Conservation (phyloP, 1,140 invertebrate genomes). For the Meloidogyne floridensis region DNA sequence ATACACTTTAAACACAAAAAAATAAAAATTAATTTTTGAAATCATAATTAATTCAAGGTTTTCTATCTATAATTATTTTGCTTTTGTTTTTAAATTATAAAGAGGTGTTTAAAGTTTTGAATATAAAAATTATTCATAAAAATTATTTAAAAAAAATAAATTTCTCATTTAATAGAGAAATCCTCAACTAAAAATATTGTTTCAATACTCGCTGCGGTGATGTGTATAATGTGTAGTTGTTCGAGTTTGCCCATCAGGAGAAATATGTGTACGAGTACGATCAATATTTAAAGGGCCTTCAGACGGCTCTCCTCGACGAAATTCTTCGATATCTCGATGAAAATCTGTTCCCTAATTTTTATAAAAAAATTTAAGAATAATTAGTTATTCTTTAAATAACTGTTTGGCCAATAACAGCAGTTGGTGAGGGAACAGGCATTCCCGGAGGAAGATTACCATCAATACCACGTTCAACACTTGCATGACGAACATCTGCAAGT, state of each 20-base stretch:
- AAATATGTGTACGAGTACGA: slow-evolving; percentile 32
- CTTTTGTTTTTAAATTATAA: not conserved
- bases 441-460: slow-evolving; percentile 15
- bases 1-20: not conserved
- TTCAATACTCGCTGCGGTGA: slow-evolving; percentile 28
- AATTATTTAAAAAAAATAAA: not conserved
- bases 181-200: not conserved
- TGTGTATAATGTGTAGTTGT: slow-evolving; percentile 33
- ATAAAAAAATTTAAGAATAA: not conserved
- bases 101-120: not conserved
- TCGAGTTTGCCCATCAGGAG: slow-evolving; percentile 33
- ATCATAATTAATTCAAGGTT: no score
- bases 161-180: not conserved
- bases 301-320: slow-evolving; percentile 20
- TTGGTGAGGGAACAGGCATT: slow-evolving; percentile 1
- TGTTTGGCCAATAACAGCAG: slow-evolving; percentile 1
- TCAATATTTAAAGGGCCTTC: slow-evolving; percentile 35
- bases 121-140: not conserved
- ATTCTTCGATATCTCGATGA: slow-evolving; percentile 37
- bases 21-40: not conserved
- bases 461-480: slow-evolving; percentile 17
- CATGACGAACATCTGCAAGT: slow-evolving; percentile 25
- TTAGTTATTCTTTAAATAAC: not conserved
- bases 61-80: no score
- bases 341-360: slow-evolving; percentile 14